These are phyloP conservation scores for Ibycter americanus DNA, from an alignment of 2,797 vertebrate genomes.

Conservation along the genomic window DNA sequence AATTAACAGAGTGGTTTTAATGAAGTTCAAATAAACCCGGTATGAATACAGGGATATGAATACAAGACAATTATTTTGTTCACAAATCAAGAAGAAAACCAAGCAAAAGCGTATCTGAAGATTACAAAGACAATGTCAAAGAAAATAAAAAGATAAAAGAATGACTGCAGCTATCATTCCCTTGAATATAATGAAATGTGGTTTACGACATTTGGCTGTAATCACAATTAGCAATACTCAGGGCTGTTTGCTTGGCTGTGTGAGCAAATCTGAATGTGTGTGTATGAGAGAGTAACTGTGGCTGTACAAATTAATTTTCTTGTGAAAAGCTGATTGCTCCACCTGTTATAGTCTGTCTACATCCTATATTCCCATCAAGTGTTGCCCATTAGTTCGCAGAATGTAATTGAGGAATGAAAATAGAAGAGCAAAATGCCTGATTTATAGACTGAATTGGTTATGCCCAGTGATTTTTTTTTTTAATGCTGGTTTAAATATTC, in stretches of 20 bases:
- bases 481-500: constrained; percentile 69
- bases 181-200: constrained; percentile 42
- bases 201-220: constrained; percentile 66
- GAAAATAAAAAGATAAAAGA: constrained; percentile 39
- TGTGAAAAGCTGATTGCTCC: constrained; percentile 65
- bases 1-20: constrained; percentile 55
- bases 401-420: constrained; percentile 71
- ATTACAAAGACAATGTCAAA: constrained; percentile 55
- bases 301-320: constrained; percentile 73
- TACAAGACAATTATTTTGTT: constrained; percentile 59
- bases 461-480: constrained; percentile 67
- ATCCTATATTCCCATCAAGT: constrained; percentile 70
- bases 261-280: constrained; percentile 21
- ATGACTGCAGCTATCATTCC: constrained; percentile 24
- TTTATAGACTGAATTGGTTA: constrained; percentile 68
- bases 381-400: constrained; percentile 66
- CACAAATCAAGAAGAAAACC: constrained; percentile 47
- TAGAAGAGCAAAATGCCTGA: constrained; percentile 66
- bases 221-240: constrained; percentile 71
- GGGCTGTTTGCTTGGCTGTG: constrained; percentile 59
- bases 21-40: constrained; percentile 20
- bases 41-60: constrained; percentile 22
- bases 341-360: constrained; percentile 68
- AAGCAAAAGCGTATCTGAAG: background rate
- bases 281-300: background rate